Base-by-base conservation (phyloP, 2,888 invertebrate genomes). In the Carpatolechia fugitivella region DNA sequence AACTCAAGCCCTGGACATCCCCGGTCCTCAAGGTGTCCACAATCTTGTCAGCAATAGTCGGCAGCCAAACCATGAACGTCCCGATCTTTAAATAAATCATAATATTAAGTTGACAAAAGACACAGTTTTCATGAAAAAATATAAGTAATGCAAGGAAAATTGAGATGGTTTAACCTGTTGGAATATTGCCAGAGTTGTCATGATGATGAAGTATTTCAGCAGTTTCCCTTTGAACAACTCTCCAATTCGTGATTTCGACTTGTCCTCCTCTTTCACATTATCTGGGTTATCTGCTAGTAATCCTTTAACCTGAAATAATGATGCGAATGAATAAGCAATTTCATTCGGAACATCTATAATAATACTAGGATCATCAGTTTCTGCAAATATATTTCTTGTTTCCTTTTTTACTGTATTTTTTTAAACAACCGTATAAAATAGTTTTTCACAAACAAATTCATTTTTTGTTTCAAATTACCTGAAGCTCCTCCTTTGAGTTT, bases 151-250 rank as follows among this genome's bases (percentile, higher is more conserved):
- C 2, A 8, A 7, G 8, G 16, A n/a, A 16, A 13, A 14, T 11
- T 11, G n/a, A 44, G n/a, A 46, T 4, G 13, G n/a, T n/a, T n/a
- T 29, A n/a, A 46, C 46, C 46, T 46, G 40, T 91, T 93, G 92
- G 85, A 93, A 76, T 11, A 93, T 76, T 31, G 80, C 76, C 56
- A 92, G 91, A 7, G 83, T 69, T 0, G 70, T 70, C 69, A 85
- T 74, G 14, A 94, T 84, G 6, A 90, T 54, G 0, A 92, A 92
- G 49, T 84, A 82, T 54, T 81, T 86, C 4, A 92, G 66, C 0
- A 92, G 72, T 0, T 93, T 92, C 0, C 78, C 64, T 56, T 78
- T 85, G 61, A 93, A 91, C 49, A 94, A 70, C 0, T 51, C 51
- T 51, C 5, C 18, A 10, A 50, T 10, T 2, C 16, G 3, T 16